Conservation (phyloP, 2,888 invertebrate species). For the Thymelicus lineola region DNA sequence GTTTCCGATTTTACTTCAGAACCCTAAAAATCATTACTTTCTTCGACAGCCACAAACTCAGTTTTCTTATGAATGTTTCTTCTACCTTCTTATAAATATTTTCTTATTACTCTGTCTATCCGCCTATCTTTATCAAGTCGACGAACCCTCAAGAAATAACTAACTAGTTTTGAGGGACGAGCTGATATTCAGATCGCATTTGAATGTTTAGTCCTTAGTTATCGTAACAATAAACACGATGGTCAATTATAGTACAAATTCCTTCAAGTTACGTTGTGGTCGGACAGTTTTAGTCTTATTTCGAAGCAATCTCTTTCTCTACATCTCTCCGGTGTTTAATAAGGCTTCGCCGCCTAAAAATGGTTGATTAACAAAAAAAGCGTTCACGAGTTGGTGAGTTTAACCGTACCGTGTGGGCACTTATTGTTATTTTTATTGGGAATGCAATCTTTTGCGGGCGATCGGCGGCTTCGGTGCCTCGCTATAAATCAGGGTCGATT, state of each 20-base stretch:
- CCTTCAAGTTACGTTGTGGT: constrained; percentile 15
- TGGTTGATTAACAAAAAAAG: constrained; percentile 46
- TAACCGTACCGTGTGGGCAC: constrained; percentile 48
- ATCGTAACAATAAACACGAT: constrained; percentile 8
- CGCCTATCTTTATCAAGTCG: background rate
- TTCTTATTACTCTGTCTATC: too few relatives aligned
- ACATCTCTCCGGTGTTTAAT: constrained; percentile 38
- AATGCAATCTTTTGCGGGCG: constrained; percentile 60
- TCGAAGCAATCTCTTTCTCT: constrained; percentile 36
- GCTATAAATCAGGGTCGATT: constrained; percentile 79
- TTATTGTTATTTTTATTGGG: constrained; percentile 60
- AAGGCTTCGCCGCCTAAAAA: constrained; percentile 42
- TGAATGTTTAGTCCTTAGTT: constrained; percentile 3
- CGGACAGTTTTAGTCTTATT: constrained; percentile 24
- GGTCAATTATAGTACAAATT: constrained; percentile 14
- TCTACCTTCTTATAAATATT: too few relatives aligned
- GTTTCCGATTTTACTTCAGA: too few relatives aligned
- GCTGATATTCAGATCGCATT: background rate
- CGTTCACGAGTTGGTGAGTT: constrained; percentile 40
- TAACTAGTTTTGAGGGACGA: background rate
- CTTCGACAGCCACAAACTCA: too few relatives aligned
- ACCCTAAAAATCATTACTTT: too few relatives aligned
- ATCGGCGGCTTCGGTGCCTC: constrained; percentile 57
- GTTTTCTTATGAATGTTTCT: too few relatives aligned
- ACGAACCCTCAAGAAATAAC: background rate